Evolutionary conservation across 2,113 vertebrate genomes (phyloP).

Genomic region (Manacus vitellinus): DNA sequence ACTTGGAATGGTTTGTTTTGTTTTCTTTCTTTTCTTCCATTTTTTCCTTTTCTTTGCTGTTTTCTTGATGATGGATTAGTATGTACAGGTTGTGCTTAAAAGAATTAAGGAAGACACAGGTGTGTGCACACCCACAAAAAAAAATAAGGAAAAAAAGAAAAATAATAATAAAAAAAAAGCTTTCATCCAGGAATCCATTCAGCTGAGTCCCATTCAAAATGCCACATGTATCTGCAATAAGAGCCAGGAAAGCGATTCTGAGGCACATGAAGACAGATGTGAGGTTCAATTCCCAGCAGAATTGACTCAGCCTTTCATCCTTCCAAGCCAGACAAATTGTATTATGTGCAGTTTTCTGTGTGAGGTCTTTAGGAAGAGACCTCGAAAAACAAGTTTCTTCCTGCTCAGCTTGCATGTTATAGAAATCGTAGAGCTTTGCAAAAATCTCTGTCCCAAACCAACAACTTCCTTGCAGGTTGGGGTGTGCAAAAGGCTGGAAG

Average conservation of each 20-base stretch:
- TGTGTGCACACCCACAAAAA: not conserved
- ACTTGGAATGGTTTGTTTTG: not conserved
- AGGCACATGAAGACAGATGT: constrained; percentile 47
- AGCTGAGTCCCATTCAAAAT: not conserved
- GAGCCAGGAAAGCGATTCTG: constrained; percentile 32
- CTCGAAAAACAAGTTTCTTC: constrained; percentile 49
- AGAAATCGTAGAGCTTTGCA: not conserved
- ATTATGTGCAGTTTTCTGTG: constrained; percentile 36
- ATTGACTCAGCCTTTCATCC: constrained; percentile 57
- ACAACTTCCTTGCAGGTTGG: not conserved
- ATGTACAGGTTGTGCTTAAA: not conserved
- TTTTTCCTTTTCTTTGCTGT: not conserved
- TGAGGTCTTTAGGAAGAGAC: constrained; percentile 39
- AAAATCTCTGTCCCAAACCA: constrained; percentile 18
- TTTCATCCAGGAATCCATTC: constrained; percentile 2
- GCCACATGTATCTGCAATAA: constrained; percentile 20
- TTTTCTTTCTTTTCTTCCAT: not conserved
- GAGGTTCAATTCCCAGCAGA: constrained; percentile 41
- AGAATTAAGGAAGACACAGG: not conserved
- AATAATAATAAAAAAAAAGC: not conserved
- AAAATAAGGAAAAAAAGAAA: not conserved
- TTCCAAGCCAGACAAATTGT: constrained; percentile 23
- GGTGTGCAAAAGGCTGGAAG: constrained; percentile 2
- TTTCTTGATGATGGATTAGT: not conserved
- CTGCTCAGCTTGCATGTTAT: constrained; percentile 6